Conservation (phyloP, 2,113 vertebrate genomes). For the Ictalurus furcatus region DNA sequence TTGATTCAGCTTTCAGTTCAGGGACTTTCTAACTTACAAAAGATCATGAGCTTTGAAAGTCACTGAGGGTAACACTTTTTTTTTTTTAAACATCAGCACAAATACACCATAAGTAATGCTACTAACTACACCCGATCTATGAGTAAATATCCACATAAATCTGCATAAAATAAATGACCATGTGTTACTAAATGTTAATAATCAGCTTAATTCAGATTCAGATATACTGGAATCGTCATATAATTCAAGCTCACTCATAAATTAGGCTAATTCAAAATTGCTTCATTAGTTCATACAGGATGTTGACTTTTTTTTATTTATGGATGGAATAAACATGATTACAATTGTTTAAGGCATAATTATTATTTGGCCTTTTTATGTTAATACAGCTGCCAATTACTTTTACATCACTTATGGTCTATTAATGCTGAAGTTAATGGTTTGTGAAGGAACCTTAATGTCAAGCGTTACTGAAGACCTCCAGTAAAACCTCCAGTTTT, state of each 20-base stretch:
- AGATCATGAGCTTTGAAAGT: not conserved
- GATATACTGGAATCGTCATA: not conserved
- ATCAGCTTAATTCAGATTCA: not conserved
- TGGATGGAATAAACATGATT: not conserved
- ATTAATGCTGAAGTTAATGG: not conserved
- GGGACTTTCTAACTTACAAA: not conserved
- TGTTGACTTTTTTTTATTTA: not conserved
- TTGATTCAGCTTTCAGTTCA: conserved; percentile 43
- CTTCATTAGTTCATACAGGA: not conserved
- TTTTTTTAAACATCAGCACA: not conserved
- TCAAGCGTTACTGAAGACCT: not conserved
- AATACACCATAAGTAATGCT: not conserved
- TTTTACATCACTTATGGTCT: not conserved
- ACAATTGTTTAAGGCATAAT: too few species aligned
- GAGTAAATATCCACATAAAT: not conserved
- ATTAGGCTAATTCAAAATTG: not conserved
- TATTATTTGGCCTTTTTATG: not conserved
- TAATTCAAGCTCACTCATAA: not conserved
- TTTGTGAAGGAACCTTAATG: not conserved
- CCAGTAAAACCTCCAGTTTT: not conserved
- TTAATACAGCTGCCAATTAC: not conserved
- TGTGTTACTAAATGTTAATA: not conserved
- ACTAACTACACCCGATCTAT: not conserved
- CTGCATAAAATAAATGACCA: not conserved
- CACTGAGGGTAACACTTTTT: not conserved